Percentiles rank a stretch among this genome's conserved stretches.
Evolutionary conservation across 2,797 vertebrate species (phyloP).

Genomic region (Galago senegalensis): DNA sequence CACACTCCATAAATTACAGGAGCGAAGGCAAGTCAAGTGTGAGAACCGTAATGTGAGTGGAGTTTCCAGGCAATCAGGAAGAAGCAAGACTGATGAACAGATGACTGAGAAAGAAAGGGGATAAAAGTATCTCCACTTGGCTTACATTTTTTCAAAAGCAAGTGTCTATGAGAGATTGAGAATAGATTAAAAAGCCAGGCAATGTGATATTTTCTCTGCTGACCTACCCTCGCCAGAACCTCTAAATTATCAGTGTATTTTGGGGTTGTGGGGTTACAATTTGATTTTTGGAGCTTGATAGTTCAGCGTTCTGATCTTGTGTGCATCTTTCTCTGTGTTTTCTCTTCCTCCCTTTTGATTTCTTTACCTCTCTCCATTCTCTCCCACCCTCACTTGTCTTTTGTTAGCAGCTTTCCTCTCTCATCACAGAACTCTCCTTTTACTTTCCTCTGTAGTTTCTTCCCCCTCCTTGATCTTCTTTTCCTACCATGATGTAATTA

Average conservation of each 20-base stretch:
- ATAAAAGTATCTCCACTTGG: background rate
- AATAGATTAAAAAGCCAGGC: constrained; percentile 4
- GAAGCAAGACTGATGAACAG: background rate
- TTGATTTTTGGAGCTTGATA: background rate
- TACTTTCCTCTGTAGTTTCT: background rate
- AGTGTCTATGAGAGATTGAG: background rate
- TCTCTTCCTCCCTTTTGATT: background rate
- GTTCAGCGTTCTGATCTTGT: background rate
- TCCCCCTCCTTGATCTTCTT: background rate
- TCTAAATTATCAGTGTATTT: background rate
- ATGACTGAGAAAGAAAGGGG: background rate
- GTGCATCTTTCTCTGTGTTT: background rate
- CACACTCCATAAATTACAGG: background rate
- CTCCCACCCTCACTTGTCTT: background rate
- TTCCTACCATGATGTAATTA: constrained; percentile 50
- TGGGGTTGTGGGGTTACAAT: background rate
- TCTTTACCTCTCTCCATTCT: background rate
- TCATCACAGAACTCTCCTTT: constrained; percentile 5
- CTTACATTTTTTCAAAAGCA: background rate
- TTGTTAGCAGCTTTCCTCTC: constrained; percentile 29
- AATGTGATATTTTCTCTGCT: constrained; percentile 31
- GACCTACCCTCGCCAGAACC: background rate
- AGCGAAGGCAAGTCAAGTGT: background rate
- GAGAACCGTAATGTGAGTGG: background rate
- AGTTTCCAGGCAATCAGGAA: background rate